These are phyloP conservation scores for Pollenia griseotomentosa DNA, from an alignment of 2,888 invertebrate genomes.

Conservation along the genomic window DNA sequence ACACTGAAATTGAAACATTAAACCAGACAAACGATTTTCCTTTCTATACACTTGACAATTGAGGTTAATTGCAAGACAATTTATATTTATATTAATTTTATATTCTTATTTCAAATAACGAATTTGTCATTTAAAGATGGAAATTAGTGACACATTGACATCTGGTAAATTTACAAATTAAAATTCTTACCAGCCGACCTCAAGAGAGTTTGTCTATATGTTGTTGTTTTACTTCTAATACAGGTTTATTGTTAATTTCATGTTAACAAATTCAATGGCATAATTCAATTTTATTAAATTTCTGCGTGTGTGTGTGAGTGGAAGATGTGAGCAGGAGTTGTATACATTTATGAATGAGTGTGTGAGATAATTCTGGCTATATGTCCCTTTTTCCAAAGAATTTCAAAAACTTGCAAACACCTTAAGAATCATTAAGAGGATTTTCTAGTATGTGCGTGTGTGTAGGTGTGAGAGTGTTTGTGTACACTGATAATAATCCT, in stretches of 20 bases:
- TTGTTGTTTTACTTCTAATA: not conserved
- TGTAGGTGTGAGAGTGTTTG: not conserved
- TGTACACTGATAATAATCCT: no score
- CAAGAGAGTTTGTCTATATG: not conserved
- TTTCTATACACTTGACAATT: not conserved
- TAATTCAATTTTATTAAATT: not conserved
- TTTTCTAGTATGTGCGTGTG: constrained; percentile 5
- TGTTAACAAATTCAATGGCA: not conserved
- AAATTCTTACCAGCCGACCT: not conserved
- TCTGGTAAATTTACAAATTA: not conserved
- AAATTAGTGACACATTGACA: constrained; percentile 5
- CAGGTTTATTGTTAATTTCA: not conserved
- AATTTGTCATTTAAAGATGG: not conserved
- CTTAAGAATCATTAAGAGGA: constrained; percentile 36
- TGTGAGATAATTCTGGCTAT: not conserved
- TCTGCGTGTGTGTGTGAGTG: not conserved
- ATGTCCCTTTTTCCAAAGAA: not conserved
- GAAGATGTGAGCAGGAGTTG: no score
- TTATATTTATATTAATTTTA: not conserved
- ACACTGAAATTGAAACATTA: constrained; percentile 3
- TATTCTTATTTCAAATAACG: not conserved
- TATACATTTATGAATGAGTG: not conserved
- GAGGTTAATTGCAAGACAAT: not conserved
- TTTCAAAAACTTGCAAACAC: constrained; percentile 21
- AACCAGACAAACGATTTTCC: not conserved